Base-by-base conservation (phyloP, 2,888 invertebrate genomes). In the Julus scandinavius region DNA sequence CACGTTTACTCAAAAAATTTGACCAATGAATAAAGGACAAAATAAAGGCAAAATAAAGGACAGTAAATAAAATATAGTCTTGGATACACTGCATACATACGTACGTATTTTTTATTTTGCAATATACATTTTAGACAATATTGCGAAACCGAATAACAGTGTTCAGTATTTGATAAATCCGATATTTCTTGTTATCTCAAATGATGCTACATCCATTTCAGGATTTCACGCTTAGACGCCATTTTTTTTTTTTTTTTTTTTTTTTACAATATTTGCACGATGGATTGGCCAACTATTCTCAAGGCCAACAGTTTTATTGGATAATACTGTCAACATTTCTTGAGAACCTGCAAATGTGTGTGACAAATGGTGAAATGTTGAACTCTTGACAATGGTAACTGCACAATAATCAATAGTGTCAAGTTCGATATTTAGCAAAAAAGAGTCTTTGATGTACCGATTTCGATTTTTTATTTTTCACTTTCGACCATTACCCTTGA, bases 271-370 rank as follows among this genome's bases (percentile, higher is more conserved):
- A 38, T 80, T 11, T 63, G 17, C 5, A 63, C n/a, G 63, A 17
- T 63, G 63, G 6, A 58, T 15, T 11, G 11, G 29, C 29, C 29
- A 72, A 29, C 38, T 7, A 11, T 38, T 80, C 80, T 80, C 80
- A 80, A 80, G 80, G 80, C 80, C 20, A 38, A 80, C 80, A 80
- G 80, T 80, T 80, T 80, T 80, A 80, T 80, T 80, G 80, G 38
- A 80, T 38, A 80, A 80, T 80, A 80, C 80, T 38, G 80, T 80
- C 80, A 80, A 80, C 80, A 80, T 38, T 9, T 80, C 80, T 38
- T 80, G 80, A 80, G 80, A 80, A 80, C 80, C 38, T 80, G 80
- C 80, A 80, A 80, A 13, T 29, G 38, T 20, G 80, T 80, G 80
- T 80, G 80, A 80, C 80, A 80, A 80, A 80, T 80, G 38, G 80